Conservation (phyloP, 2,113 vertebrate genomes). For the Colinus virginianus region DNA sequence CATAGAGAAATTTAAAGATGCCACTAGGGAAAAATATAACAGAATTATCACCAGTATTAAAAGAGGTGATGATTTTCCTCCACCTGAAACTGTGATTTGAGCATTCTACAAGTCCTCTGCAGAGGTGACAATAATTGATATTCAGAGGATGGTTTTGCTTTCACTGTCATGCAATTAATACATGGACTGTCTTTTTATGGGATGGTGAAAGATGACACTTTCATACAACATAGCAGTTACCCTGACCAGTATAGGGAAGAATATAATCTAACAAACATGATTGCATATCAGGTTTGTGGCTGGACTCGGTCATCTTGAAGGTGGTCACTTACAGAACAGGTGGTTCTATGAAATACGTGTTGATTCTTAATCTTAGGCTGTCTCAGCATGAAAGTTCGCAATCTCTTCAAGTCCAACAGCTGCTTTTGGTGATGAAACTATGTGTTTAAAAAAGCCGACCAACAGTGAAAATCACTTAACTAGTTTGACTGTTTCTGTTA, state of each 20-base stretch:
- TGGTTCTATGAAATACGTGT: background rate
- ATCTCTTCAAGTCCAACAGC: background rate
- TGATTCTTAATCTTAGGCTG: background rate
- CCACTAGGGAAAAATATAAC: background rate
- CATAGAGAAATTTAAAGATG: background rate
- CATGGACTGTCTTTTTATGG: background rate
- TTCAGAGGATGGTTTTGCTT: background rate
- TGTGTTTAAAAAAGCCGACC: background rate
- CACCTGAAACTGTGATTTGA: background rate
- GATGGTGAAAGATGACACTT: background rate
- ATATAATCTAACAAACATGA: background rate
- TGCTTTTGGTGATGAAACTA: background rate
- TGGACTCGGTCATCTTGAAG: background rate
- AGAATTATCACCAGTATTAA: background rate
- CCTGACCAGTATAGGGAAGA: background rate
- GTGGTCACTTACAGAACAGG: background rate
- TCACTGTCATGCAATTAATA: background rate
- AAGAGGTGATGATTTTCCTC: accelerated
- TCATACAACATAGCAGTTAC: accelerated
- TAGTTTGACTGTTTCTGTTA: background rate
- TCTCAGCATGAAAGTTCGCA: background rate
- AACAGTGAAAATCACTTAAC: background rate
- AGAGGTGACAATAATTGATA: background rate
- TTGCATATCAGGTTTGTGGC: background rate
- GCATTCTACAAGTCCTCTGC: background rate